Evolutionary conservation across 2,113 vertebrate genomes (phyloP).

Genomic region (Sciurus niger): DNA sequence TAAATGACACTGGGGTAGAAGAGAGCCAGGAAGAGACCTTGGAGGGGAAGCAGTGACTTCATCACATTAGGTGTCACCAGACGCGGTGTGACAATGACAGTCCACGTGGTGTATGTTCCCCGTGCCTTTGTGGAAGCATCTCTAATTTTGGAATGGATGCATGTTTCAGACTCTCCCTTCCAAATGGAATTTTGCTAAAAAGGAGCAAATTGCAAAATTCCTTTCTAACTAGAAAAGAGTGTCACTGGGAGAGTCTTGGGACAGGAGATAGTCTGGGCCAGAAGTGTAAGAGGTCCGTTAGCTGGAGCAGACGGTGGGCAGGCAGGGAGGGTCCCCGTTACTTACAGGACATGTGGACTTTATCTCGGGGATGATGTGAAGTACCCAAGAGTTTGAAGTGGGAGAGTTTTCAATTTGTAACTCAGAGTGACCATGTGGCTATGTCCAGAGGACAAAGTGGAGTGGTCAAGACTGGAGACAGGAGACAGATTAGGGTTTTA

Average conservation of each 20-base stretch:
- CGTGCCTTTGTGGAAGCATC: neutral
- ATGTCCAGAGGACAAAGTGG: neutral
- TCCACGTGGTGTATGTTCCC: neutral
- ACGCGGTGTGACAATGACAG: neutral
- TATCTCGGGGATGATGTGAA: neutral
- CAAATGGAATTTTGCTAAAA: neutral
- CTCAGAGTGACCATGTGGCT: neutral
- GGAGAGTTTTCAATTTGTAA: neutral
- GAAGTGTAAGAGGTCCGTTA: neutral
- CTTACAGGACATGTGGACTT: neutral
- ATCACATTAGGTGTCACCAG: neutral
- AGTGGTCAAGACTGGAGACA: neutral
- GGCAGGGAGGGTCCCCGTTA: too few relatives aligned
- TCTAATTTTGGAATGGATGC: neutral
- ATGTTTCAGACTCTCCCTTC: neutral
- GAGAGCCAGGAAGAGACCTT: neutral
- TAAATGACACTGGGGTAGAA: neutral
- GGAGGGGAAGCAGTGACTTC: neutral
- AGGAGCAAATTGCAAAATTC: neutral
- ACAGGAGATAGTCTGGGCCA: neutral
- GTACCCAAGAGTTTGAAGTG: neutral
- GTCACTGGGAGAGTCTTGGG: neutral
- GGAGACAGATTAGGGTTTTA: constrained; percentile 13
- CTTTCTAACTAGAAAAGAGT: too few relatives aligned
- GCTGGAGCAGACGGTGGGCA: neutral